Conservation (phyloP, 53 echinoderm and acorn worm species). For the Glandiceps talaboti region DNA sequence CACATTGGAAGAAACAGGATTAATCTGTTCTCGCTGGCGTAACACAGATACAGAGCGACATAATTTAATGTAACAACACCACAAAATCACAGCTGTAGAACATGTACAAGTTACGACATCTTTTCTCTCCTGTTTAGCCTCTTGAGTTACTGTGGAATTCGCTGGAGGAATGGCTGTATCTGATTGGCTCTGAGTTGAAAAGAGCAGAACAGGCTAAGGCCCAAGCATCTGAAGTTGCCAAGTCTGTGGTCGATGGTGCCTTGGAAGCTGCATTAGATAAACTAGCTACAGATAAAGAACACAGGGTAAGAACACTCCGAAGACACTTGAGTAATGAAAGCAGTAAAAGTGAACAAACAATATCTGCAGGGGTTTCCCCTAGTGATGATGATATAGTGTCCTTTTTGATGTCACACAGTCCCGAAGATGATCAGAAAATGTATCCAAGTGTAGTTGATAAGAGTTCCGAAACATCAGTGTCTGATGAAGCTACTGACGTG, state of each 20-base stretch:
- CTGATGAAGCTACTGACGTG: not conserved
- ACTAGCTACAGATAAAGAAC: not conserved
- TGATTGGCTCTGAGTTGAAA: constrained; percentile 1
- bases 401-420: not conserved
- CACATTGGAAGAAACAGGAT: no score
- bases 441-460: no score
- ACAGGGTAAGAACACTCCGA: not conserved
- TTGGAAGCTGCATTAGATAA: not conserved
- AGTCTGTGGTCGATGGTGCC: not conserved
- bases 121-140: no score
- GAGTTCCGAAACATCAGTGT: not conserved
- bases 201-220: not conserved
- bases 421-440: not conserved
- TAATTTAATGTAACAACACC: no score
- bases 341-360: not conserved
- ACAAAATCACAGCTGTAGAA: no score
- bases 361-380: not conserved
- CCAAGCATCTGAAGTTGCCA: not conserved
- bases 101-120: no score
- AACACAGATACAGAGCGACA: no score
- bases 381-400: not conserved
- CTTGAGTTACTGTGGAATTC: constrained; percentile 8
- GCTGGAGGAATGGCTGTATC: constrained; percentile 5
- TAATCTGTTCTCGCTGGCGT: no score
- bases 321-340: not conserved